phyloP scores from a whole-genome alignment of 1,140 invertebrate genomes.

The Drosophila tani region DNA sequence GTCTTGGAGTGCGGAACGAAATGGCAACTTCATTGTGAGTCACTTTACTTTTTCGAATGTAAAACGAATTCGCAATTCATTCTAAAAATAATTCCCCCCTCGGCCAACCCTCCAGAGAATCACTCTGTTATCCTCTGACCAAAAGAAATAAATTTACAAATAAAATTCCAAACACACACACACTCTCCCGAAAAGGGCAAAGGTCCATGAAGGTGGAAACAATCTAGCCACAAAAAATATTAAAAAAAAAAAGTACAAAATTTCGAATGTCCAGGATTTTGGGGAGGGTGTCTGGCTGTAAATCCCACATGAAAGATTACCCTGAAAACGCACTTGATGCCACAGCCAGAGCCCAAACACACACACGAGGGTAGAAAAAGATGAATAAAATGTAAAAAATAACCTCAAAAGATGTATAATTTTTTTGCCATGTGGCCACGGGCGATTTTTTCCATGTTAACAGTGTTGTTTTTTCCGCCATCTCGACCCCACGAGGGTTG shows the following conservation, averaged over 20 bases:
- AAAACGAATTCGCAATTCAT: constrained; percentile 47
- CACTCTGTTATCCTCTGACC: constrained; percentile 44
- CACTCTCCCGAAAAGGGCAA: constrained; percentile 5
- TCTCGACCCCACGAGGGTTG: constrained; percentile 39
- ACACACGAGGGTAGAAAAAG: constrained; percentile 49
- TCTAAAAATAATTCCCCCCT: constrained; percentile 5
- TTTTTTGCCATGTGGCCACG: constrained; percentile 35
- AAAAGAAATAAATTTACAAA: constrained; percentile 72
- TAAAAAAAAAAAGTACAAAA: constrained; percentile 32
- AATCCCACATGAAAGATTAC: constrained; percentile 79
- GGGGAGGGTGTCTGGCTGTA: constrained; percentile 69
- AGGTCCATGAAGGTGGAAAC: constrained; percentile 41
- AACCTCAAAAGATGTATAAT: constrained; percentile 70
- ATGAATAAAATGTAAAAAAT: constrained; percentile 76
- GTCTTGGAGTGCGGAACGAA: constrained; percentile 9
- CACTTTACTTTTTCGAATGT: constrained; percentile 25
- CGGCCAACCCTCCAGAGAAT: constrained; percentile 29
- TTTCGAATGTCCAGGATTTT: constrained; percentile 38
- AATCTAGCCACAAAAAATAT: constrained; percentile 32
- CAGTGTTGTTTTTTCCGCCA: constrained; percentile 57
- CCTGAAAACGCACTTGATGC: constrained; percentile 60
- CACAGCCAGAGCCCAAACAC: constrained; percentile 32
- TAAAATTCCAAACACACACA: constrained; percentile 50
- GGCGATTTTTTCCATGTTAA: constrained; percentile 53
- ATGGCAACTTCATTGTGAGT: constrained; percentile 20